Base-by-base conservation (phyloP, 2,888 invertebrate genomes). In the Amiota minor region DNA sequence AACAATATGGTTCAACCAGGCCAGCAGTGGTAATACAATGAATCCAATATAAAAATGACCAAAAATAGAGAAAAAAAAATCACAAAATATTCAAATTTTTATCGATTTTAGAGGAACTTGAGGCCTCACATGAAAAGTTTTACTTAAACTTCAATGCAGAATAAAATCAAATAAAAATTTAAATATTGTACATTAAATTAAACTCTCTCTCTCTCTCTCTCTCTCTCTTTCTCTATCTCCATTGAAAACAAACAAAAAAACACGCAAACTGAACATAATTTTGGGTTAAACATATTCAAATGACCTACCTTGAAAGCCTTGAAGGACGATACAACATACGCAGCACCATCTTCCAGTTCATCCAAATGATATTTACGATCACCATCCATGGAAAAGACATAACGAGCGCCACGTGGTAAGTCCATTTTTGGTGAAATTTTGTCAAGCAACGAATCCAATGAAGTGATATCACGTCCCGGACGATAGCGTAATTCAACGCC, bases 351-450 rank as follows among this genome's bases (percentile, higher is more conserved):
- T 87, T 96, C 95, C 76, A 97, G 90, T 86, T 97, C 96, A 84
- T 95, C 97, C 81, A 96, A 91, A 87, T 93, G 92, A 88, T 94
- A 94, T 87, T 97, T 95, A 73, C 96, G 92, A 81, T 95, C 94
- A 0, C 98, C 98, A 78, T 97, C 97, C 93, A 97, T 95, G 9
- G 96, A 95, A 90, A 97, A 98, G 80, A 98, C 94, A 89, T 96
- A 96, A 71, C 97, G 92, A 6, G 98, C 97, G 6, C 97, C 97
- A 74, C 96, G 91, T 2, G 97, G 96, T 78, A 97, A 91, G 86
- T 97, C 96, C 91, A 97, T 93, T 80, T 97, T 93, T 77, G 96
- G 93, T 9, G 97, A 97, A 71, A 98, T 91, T 87, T 97, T 94
- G 87, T 97, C 96, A 82, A 97, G 91, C 61, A 98, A 91, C 16